Base-by-base conservation (phyloP, 2,797 vertebrate species). In the Coracias cyanogaster region DNA sequence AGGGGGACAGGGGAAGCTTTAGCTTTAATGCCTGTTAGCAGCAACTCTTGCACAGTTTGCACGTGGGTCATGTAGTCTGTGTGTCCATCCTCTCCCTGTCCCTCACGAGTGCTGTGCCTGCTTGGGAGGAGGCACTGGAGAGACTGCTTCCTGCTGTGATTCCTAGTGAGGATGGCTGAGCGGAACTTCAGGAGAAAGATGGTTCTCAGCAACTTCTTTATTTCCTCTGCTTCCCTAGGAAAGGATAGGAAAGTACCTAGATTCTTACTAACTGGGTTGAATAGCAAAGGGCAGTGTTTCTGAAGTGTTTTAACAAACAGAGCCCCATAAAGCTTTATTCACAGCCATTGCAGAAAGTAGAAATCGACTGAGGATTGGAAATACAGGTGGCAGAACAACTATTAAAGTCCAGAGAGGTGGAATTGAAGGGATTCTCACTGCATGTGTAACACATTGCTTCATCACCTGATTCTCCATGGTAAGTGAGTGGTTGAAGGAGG, bases 21-120 rank as follows among this genome's bases (percentile, higher is more conserved):
- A 78, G 29, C 22, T 73, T 69, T 35, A 15, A 24, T 67, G 51
- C 16, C 48, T 8, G 0, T 64, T 49, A 60, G 15, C 17, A 45
- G 48, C 19, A 62, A n/a, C 19, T 69, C 49, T 49, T 25, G 8
- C 0, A 0, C 33, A 19, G 33, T 29, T 57, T 41, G 21, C 13
- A 8, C 0, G 0, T 24, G 69, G 65, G 20, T 25, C 2, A 0
- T 51, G 26, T 10, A 7, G 9, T 41, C 28, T 4, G 3, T 39
- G 15, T 29, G 25, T 29, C 60, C 7, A 2, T 70, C 29, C 15
- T 28, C 29, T 65, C 46, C 17, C 5, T 13, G n/a, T 33, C 29
- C 41, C 19, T 77, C 0, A 0, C 6, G 5, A 31, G 2, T 72
- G 49, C 65, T 77, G 17, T 19, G 19, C 24, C 29, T 62, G 39